Base-by-base conservation (phyloP, 1,140 invertebrate species). In the Ganaspis sp. region DNA sequence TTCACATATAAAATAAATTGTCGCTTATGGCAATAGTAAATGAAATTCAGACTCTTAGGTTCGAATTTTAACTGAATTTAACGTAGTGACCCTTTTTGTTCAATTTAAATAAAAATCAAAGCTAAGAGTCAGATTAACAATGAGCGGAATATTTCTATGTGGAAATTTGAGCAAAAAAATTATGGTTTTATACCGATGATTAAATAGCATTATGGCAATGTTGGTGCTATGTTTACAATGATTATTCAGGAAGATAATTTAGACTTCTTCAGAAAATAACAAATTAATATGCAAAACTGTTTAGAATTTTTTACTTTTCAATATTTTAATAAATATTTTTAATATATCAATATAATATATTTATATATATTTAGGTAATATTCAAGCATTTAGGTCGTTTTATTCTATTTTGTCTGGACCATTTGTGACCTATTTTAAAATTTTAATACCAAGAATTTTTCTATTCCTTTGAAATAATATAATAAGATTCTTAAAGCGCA, bases 11-110 rank as follows among this genome's bases (percentile, higher is more conserved):
- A 29, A 34, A 64, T n/a, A 64, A 29, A 42, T 69, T 42, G 37
- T 78, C 64, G 64, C 34, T 53, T 78, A 69, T 76, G 70, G 64
- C 64, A 82, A 70, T 81, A 76, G 73, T 81, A 76, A 78, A 73
- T 76, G 58, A 19, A 69, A 29, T 64, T 26, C 58, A 29, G 58
- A 29, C 58, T 12, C 58, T 64, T n/a, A 64, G 23, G n/a, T 64
- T 29, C 58, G n/a, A 64, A 12, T 64, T 29, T 64, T 2, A 4
- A 29, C 15, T 58, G 26, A 58, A 58, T 26, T 58, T 26, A 4
- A 15, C 23, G 23, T n/a, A 15, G 12, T 45, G 11, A 45, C 12
- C n/a, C 40, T 49, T 49, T 49, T 12, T 64, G 15, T 64, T 34
- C 3, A 29, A 12, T 58, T 23, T 23, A 4, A 29, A 26, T 29